Base-by-base conservation (phyloP, 2,113 vertebrate species). In the Phyllopteryx taeniolatus region DNA sequence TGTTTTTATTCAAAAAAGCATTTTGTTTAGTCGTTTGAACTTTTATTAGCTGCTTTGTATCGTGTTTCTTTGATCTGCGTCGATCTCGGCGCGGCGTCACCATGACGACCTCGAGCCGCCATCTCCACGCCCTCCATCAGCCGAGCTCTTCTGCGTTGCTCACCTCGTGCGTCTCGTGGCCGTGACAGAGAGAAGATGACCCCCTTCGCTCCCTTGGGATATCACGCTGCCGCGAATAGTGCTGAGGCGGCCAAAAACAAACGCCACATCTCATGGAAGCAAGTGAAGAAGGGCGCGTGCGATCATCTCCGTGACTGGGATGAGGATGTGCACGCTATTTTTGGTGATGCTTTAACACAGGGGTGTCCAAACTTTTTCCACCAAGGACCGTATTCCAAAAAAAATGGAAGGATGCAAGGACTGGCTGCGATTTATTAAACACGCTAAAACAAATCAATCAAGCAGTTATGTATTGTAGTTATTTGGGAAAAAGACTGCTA, bases 111-210 rank as follows among this genome's bases (percentile, higher is more conserved):
- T 31, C 64, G 79, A 71, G 73, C 82, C 72, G 59, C 71, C 31
- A 31, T 39, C 8, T 70, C 78, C 12, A 10, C 57, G 71, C 76
- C 85, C 86, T 86, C 86, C 79, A 81, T 87, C 83, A 84, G 74
- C 85, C 83, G 71, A 81, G 83, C 75, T 79, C 79, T 73, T 81
- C 63, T 20, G 87, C 86, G 67, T 81, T 66, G 84, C 86, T 84
- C 86, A 85, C 87, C 88, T 84, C 88, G 79, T 73, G 83, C 84
- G 80, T 78, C 22, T 88, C 77, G 79, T 77, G 82, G 80, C 79
- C 79, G 83, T 71, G 84, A 88, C 87, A 90, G 65, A 89, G 65
- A 89, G 87, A 77, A 76, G 82, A 91, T 90, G 83, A 91, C 84
- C 76, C 87, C 84, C 82, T 65, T 81, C 17, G 19, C 72, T 74